Base-by-base conservation (phyloP, 2,113 vertebrate genomes). In the Chionis minor region DNA sequence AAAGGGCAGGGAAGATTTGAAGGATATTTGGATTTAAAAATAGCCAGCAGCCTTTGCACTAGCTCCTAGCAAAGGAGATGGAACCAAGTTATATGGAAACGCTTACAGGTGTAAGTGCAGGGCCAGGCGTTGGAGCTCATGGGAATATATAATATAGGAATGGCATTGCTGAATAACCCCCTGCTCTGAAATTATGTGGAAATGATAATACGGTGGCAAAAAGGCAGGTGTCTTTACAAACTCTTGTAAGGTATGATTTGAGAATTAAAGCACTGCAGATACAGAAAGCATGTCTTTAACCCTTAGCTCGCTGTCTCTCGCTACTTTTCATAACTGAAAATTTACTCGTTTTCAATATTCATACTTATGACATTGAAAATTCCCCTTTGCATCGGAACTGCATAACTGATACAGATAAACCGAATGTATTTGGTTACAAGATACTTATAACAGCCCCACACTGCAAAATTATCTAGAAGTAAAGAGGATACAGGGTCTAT, bases 111-210 rank as follows among this genome's bases (percentile, higher is more conserved):
- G 23, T 6, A 14, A n/a, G 49, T 8, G 47, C 35, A 23, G 69
- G 59, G 56, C 38, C 44, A 6, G 71, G n/a, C 40, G 17, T 0
- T 5, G 81, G 59, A 44, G 74, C 12, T 7, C 2, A 1, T 44
- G 15, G 44, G 44, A 44, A 44, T 44, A 44, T 4, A 24, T 17
- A 38, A 6, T 2, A 2, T 0, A 16, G 27, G 28, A 63, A 14
- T 8, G 42, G 8, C 35, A 12, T 23, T 23, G 7, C 80, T 4
- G 40, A 72, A 5, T 7, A 13, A 5, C 33, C 20, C 28, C 19
- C 1, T 4, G 4, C 86, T 62, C 62, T 47, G 38, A 18, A 69
- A 27, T 4, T 1, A 3, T 0, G 0, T 16, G 66, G 55, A 33
- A 66, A 44, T 24, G 32, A 51, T 30, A 38, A 59, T 14, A 27